phyloP scores from a whole-genome alignment of 1,140 invertebrate genomes.

The Saccostrea echinata region DNA sequence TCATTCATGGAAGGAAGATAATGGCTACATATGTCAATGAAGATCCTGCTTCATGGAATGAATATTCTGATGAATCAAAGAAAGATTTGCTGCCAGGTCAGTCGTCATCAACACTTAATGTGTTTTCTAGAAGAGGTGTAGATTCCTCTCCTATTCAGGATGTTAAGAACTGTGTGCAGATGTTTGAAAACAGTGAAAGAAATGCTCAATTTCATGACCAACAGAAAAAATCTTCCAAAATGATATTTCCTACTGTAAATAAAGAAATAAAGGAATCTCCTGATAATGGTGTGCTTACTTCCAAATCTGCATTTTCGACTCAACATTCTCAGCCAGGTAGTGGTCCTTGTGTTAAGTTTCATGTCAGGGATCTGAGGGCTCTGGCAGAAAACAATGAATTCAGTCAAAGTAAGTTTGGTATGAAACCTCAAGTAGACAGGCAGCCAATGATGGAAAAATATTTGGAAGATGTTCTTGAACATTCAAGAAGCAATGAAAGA shows the following conservation, averaged over 20 bases:
- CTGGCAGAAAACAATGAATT: conserved; percentile 75
- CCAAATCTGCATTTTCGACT: background rate
- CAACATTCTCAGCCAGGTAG: background rate
- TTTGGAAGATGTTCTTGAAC: conserved; percentile 39
- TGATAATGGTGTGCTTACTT: background rate
- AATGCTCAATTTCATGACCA: conserved; percentile 2
- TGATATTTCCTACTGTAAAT: background rate
- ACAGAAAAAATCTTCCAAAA: background rate
- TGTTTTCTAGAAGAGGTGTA: conserved; percentile 19
- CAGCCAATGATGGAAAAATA: conserved; percentile 44
- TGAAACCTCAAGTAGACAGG: conserved; percentile 43
- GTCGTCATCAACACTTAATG: background rate
- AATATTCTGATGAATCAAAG: conserved; percentile 6
- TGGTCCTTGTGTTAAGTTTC: conserved; percentile 56
- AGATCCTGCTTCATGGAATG: conserved; percentile 26
- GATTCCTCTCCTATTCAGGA: background rate
- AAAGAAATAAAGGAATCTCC: background rate
- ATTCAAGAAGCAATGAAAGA: background rate
- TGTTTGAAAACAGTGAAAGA: conserved; percentile 5
- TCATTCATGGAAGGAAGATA: conserved; percentile 50
- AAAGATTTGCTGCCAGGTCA: background rate
- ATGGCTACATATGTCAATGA: conserved; percentile 50
- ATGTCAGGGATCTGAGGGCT: conserved; percentile 69
- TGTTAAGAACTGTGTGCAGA: conserved; percentile 1
- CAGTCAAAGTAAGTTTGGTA: conserved; percentile 64